phyloP scores from a whole-genome alignment of 2,797 vertebrate species.

The Phoxinus dragarum region DNA sequence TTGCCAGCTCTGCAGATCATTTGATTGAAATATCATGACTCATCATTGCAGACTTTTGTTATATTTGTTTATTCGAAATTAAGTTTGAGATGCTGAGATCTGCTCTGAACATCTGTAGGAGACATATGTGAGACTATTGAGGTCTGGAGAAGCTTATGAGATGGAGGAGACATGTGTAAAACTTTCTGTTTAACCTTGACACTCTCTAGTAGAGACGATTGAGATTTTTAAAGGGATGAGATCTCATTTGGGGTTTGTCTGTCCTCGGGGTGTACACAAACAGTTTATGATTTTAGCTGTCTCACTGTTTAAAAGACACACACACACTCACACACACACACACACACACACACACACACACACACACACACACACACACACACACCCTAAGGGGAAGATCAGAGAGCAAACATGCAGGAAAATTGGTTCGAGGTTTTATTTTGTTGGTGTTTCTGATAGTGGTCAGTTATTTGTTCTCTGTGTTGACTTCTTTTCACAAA shows the following conservation, averaged over 20 bases:
- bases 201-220: background rate
- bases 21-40: background rate
- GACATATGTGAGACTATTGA: background rate
- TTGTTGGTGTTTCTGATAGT: constrained; percentile 38
- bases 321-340: background rate
- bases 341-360: constrained; percentile 5
- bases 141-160: background rate
- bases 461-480: constrained; percentile 24
- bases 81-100: background rate
- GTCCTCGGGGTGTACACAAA: constrained; percentile 2
- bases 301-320: constrained; percentile 23
- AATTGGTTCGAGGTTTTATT: constrained; percentile 56
- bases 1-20: background rate
- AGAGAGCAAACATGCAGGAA: constrained; percentile 51
- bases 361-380: background rate
- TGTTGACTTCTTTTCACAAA: constrained; percentile 29
- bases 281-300: constrained; percentile 16
- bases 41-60: background rate
- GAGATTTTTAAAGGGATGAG: background rate
- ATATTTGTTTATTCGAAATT: too few relatives aligned
- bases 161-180: background rate
- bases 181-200: background rate
- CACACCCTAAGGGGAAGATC: constrained; percentile 27
- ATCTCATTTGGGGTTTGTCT: constrained; percentile 20
- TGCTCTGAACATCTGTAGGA: background rate